Conservation (phyloP, 2,888 invertebrate species). For the Marronus borbonicus region DNA sequence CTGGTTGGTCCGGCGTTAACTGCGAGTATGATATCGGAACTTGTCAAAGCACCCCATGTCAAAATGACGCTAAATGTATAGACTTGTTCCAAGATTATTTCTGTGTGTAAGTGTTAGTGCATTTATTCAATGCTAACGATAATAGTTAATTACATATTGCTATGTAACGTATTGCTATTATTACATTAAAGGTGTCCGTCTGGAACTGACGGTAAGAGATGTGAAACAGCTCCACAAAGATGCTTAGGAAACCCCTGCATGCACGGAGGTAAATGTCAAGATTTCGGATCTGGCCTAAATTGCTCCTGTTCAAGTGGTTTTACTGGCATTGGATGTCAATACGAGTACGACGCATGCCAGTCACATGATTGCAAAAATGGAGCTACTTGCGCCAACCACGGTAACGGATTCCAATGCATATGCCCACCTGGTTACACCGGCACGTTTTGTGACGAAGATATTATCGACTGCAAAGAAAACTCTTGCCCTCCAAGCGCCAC, state of each 20-base stretch:
- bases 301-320: constrained; percentile 92
- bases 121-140: not conserved
- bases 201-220: constrained; percentile 97
- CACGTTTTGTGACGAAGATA: constrained; percentile 92
- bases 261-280: constrained; percentile 96
- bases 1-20: constrained; percentile 89
- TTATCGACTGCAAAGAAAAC: constrained; percentile 92
- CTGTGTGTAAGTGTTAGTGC: constrained; percentile 82
- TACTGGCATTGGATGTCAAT: constrained; percentile 89
- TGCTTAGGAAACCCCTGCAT: constrained; percentile 95
- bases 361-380: constrained; percentile 94
- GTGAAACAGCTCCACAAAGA: constrained; percentile 96
- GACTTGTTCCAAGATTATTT: constrained; percentile 92
- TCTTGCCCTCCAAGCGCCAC: constrained; percentile 95
- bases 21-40: constrained; percentile 92
- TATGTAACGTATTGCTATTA: not conserved
- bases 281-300: constrained; percentile 95
- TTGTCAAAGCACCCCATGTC: constrained; percentile 90
- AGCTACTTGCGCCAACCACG: constrained; percentile 91
- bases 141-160: not conserved
- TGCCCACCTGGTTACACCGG: constrained; percentile 86
- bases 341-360: constrained; percentile 94
- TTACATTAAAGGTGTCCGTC: constrained; percentile 83
- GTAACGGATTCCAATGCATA: constrained; percentile 87
- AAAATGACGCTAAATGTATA: constrained; percentile 93